Conservation (phyloP, 2,888 invertebrate species). For the Patella caerulea region DNA sequence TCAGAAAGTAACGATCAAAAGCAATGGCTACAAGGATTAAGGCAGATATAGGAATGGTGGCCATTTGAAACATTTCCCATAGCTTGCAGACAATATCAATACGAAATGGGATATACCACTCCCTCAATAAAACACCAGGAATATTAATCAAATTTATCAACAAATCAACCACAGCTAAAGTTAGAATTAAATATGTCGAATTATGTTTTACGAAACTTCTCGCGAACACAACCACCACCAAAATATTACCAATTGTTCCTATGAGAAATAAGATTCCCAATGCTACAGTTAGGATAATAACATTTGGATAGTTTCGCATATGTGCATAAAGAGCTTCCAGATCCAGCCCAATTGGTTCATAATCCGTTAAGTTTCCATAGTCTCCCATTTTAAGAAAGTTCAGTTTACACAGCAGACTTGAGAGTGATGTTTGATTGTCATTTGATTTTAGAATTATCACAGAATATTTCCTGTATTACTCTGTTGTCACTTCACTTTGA, state of each 20-base stretch:
- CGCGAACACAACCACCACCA: constrained; percentile 48
- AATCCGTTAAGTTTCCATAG: not conserved
- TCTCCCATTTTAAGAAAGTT: too few relatives aligned
- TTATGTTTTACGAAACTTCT: constrained; percentile 39
- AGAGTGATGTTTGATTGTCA: too few relatives aligned
- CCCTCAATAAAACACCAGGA: constrained; percentile 51
- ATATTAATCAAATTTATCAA: constrained; percentile 55
- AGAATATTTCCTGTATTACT: too few relatives aligned
- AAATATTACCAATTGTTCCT: constrained; percentile 46
- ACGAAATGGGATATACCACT: constrained; percentile 47
- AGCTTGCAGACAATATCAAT: constrained; percentile 52
- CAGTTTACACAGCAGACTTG: too few relatives aligned
- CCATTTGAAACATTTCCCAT: constrained; percentile 48
- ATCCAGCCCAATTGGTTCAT: not conserved
- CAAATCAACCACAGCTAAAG: constrained; percentile 57
- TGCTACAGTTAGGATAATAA: constrained; percentile 18
- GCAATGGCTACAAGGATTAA: constrained; percentile 58
- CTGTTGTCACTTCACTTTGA: too few relatives aligned
- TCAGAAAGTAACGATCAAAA: constrained; percentile 58
- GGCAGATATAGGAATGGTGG: constrained; percentile 53
- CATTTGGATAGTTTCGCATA: constrained; percentile 7
- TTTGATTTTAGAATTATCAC: too few relatives aligned
- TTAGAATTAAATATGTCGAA: constrained; percentile 53
- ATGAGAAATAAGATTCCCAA: constrained; percentile 28
- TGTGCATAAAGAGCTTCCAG: constrained; percentile 1